A percentile compares a stretch with the other conserved stretches of the same genome.
phyloP scores from a whole-genome alignment of 1,140 invertebrate genomes.

The Copidosoma floridanum region DNA sequence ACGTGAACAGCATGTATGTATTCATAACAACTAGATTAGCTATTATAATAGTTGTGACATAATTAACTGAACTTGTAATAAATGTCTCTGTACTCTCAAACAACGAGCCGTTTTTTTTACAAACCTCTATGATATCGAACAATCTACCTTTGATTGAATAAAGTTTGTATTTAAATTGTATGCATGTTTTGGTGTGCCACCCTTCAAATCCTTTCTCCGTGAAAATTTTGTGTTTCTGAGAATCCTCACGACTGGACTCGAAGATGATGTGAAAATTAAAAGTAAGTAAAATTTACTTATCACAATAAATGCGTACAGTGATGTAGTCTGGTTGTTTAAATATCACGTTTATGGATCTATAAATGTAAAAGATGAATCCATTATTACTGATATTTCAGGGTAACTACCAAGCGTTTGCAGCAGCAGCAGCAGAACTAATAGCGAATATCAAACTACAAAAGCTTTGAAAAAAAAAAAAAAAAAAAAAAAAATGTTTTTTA shows the following conservation, averaged over 20 bases:
- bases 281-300: conserved; percentile 15
- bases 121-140: background rate
- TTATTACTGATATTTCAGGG: too few species aligned
- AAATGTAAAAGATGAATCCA: conserved; percentile 9
- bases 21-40: too few species aligned
- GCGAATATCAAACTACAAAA: too few species aligned
- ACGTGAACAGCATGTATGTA: too few species aligned
- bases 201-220: too few species aligned
- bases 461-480: too few species aligned
- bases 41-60: conserved; percentile 19
- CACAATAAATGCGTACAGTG: too few species aligned
- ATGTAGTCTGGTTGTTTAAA: too few species aligned
- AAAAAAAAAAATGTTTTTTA: too few species aligned
- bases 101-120: background rate
- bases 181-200: background rate
- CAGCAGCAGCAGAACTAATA: conserved; percentile 13
- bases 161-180: too few species aligned
- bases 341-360: conserved; percentile 21
- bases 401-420: conserved; percentile 18
- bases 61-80: conserved; percentile 26
- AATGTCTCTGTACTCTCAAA: conserved; percentile 17
- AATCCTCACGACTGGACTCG: background rate
- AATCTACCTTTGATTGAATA: background rate
- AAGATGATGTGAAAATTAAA: background rate
- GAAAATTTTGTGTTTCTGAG: too few species aligned